A percentile compares a stretch with the other conserved stretches of the same genome.
Evolutionary conservation across 2,113 vertebrate species (phyloP).

Genomic region (Pluvialis apricaria): DNA sequence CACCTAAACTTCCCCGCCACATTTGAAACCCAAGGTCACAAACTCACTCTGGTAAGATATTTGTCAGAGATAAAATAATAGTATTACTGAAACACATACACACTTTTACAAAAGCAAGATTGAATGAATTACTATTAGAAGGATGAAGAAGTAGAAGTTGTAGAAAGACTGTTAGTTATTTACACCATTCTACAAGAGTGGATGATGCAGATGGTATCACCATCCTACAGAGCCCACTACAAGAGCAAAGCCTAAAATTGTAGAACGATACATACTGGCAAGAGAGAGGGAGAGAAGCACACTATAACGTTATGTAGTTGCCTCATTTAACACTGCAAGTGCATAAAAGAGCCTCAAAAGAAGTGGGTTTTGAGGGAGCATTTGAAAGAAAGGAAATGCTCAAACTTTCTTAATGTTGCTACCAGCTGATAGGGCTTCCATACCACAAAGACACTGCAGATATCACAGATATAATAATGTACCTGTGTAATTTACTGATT

Average conservation of each 20-base stretch:
- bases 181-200: not conserved
- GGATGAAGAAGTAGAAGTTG: not conserved
- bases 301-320: rapidly evolving
- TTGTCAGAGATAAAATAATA: not conserved
- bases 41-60: not conserved
- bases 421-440: not conserved
- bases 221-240: not conserved
- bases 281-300: not conserved
- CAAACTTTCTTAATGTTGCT: not conserved
- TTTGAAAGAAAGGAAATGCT: not conserved
- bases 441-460: not conserved
- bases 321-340: not conserved
- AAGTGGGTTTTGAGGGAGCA: not conserved
- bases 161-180: not conserved
- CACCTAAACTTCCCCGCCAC: not conserved
- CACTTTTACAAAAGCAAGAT: not conserved
- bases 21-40: not conserved
- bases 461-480: not conserved
- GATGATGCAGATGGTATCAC: not conserved
- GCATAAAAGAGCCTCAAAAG: not conserved
- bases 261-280: rapidly evolving
- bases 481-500: not conserved
- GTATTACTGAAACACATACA: not conserved
- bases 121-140: not conserved
- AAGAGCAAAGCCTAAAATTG: not conserved